These are phyloP conservation scores for Burhinus oedicnemus DNA, from an alignment of 2,113 vertebrate genomes.

Conservation along the genomic window DNA sequence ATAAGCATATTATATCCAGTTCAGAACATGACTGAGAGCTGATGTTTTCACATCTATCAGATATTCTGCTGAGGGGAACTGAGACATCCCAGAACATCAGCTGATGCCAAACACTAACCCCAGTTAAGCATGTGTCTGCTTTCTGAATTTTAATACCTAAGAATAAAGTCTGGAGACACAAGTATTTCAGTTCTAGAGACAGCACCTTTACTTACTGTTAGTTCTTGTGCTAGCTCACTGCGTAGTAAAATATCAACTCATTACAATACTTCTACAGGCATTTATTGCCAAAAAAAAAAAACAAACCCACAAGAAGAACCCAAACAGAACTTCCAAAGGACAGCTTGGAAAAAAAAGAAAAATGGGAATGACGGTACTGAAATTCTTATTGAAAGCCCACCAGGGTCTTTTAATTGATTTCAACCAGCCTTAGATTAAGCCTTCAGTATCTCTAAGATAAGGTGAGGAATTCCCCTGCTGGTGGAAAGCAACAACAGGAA, in stretches of 20 bases:
- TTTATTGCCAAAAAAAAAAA: background rate
- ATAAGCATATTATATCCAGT: background rate
- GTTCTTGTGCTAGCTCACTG: background rate
- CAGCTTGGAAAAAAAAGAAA: background rate
- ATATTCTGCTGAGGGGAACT: background rate
- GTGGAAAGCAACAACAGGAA: background rate
- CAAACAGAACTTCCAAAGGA: background rate
- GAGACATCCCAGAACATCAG: background rate
- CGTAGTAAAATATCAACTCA: background rate
- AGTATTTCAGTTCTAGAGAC: background rate
- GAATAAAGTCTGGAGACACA: background rate
- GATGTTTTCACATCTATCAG: background rate
- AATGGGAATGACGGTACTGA: background rate
- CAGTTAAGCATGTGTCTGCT: fast-evolving
- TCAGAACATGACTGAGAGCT: background rate
- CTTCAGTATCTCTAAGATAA: background rate
- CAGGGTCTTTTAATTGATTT: background rate
- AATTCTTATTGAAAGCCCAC: background rate
- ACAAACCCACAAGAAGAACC: background rate
- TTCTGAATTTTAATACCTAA: background rate
- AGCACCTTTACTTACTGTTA: background rate
- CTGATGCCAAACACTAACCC: background rate
- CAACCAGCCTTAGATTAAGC: background rate
- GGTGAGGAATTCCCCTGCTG: background rate
- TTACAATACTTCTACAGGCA: background rate